Conservation (phyloP, 2,888 invertebrate genomes). For the Sycophila texana region DNA sequence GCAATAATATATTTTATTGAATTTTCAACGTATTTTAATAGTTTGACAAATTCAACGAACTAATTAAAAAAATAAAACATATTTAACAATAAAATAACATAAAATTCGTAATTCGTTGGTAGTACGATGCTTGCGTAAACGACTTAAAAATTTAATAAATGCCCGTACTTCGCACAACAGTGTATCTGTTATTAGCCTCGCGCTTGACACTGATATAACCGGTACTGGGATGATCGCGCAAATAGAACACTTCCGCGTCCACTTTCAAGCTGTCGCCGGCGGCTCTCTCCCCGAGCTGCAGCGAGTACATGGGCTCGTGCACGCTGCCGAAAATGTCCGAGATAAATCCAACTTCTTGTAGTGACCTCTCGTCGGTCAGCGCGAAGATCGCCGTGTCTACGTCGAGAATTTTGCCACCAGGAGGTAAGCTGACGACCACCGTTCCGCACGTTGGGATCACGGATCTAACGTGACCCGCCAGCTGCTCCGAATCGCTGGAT, state of each 20-base stretch:
- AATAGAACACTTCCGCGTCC: conserved; percentile 31
- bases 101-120: background rate
- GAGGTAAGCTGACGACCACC: conserved; percentile 18
- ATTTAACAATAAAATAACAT: background rate
- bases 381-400: conserved; percentile 26
- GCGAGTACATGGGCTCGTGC: conserved; percentile 35
- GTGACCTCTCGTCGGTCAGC: background rate
- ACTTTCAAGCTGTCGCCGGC: background rate
- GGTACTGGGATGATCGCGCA: conserved; percentile 21
- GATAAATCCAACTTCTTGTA: conserved; percentile 28
- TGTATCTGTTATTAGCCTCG: conserved; percentile 3
- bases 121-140: background rate
- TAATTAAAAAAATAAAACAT: background rate
- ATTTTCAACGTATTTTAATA: background rate
- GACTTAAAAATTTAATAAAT: background rate
- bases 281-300: background rate
- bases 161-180: background rate
- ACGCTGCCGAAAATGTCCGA: conserved; percentile 38
- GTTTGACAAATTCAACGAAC: background rate
- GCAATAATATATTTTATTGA: background rate
- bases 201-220: conserved; percentile 14
- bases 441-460: conserved; percentile 16
- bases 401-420: conserved; percentile 28
- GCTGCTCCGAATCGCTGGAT: background rate
- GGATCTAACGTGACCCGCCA: conserved; percentile 32